These are phyloP conservation scores for Rhimphoctona megacephalus DNA, from an alignment of 2,888 invertebrate genomes.

Conservation along the genomic window DNA sequence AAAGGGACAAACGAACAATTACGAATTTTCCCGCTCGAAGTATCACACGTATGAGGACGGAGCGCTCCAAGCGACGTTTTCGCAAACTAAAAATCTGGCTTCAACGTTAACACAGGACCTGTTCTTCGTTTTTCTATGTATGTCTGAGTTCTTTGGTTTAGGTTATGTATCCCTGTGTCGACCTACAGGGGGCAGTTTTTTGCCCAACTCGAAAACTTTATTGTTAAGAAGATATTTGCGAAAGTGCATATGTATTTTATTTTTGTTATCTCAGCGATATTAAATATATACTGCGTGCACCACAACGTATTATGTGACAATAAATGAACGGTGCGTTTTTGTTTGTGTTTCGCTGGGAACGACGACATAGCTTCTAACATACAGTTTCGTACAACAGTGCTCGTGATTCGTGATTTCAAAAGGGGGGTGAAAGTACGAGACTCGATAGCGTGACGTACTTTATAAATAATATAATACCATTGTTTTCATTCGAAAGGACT, in stretches of 20 bases:
- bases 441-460: slow-evolving; percentile 52
- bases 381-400: not conserved
- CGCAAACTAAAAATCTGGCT: too few species aligned
- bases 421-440: slow-evolving; percentile 3
- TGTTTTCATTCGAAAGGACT: slow-evolving; percentile 42
- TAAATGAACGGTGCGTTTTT: slow-evolving; percentile 1
- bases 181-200: not conserved
- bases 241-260: not conserved
- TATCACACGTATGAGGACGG: too few species aligned
- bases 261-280: not conserved
- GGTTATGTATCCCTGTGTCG: not conserved
- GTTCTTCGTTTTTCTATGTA: too few species aligned
- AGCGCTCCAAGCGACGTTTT: too few species aligned
- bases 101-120: too few species aligned
- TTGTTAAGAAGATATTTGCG: not conserved
- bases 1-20: too few species aligned
- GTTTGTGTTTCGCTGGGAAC: not conserved
- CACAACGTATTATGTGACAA: not conserved
- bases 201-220: not conserved
- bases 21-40: too few species aligned
- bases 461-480: slow-evolving; percentile 40
- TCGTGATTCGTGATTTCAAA: slow-evolving; percentile 45
- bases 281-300: not conserved
- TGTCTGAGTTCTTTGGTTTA: too few species aligned
- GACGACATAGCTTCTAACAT: not conserved